Base-by-base conservation (phyloP, 2,797 vertebrate species). In the Adelosebastes latens region DNA sequence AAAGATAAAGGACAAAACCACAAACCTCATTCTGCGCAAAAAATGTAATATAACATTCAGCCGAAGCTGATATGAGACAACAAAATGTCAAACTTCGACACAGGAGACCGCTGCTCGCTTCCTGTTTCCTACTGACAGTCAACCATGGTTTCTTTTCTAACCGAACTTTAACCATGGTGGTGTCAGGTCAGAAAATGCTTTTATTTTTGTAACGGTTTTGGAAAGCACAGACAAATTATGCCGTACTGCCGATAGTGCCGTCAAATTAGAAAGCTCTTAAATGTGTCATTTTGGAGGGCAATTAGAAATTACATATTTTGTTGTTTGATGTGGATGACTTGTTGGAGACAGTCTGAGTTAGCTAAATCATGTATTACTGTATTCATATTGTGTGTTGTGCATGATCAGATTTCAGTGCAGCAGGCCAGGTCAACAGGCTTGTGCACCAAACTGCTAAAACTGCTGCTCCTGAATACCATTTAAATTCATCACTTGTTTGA, bases 401-500 rank as follows among this genome's bases (percentile, higher is more conserved):
- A 12, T 22, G 6, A 27, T 56, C 18, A n/a, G 16, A 34, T 49
- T 71, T 53, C 39, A 60, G 8, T 61, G 52, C 3, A 24, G 16
- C 39, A 32, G 31, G 1, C n/a, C 42, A 32, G 27, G 59, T 12
- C 16, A 60, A 20, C 46, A 59, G 34, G n/a, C 1, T 49, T 18
- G 34, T 34, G 25, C 14, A 34, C 13, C 29, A 36, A 71, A 62
- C 24, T 25, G 42, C 52, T 31, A 25, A 65, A 36, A 72, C 22
- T 0, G 2, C 31, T n/a, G 34, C 11, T 46, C 42, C 13, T 62
- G 36, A 75, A 24, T 0, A 18, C 52, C 16, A 72, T 56, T 87
- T 74, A 25, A 72, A 70, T 58, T 4, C 16, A 71, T 49, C 20
- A 49, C 8, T 60, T 76, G 20, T 75, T 68, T 79, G 46, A 81